A percentile compares a stretch with the other conserved stretches of the same genome.
Conservation (phyloP, 2,113 vertebrate species). For the Laticauda laticaudata region DNA sequence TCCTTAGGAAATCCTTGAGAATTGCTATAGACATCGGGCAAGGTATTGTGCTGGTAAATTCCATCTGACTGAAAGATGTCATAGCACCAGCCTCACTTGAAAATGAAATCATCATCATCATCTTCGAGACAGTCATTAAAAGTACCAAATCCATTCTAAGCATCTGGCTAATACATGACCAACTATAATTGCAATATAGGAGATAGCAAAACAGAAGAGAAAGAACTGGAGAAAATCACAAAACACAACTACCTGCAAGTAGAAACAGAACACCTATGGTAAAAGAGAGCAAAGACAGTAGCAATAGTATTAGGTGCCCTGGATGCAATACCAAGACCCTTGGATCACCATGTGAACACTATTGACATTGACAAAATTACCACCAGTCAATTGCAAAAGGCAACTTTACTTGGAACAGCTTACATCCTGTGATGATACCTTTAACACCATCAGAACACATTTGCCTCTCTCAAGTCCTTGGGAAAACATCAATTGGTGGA, state of each 20-base stretch:
- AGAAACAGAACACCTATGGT: neutral
- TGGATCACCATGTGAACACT: neutral
- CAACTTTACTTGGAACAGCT: neutral
- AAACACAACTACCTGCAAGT: neutral
- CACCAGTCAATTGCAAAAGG: neutral
- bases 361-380: neutral
- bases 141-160: neutral
- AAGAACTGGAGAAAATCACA: neutral
- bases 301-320: neutral
- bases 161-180: neutral
- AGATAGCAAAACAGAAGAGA: neutral
- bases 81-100: conserved; percentile 41
- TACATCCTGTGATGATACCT: neutral
- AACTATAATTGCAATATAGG: neutral
- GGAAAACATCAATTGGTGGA: neutral
- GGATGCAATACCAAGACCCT: neutral
- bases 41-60: conserved; percentile 44
- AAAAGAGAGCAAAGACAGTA: neutral
- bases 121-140: neutral
- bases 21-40: conserved; percentile 31
- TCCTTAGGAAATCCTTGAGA: conserved; percentile 41
- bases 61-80: conserved; percentile 54
- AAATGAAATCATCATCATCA: conserved; percentile 37
- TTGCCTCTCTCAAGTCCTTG: neutral
- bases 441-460: neutral